Percentiles rank a stretch among this genome's conserved stretches.
Evolutionary conservation across 2,113 vertebrate genomes (phyloP).

Genomic region (Emydocephalus ijimae): DNA sequence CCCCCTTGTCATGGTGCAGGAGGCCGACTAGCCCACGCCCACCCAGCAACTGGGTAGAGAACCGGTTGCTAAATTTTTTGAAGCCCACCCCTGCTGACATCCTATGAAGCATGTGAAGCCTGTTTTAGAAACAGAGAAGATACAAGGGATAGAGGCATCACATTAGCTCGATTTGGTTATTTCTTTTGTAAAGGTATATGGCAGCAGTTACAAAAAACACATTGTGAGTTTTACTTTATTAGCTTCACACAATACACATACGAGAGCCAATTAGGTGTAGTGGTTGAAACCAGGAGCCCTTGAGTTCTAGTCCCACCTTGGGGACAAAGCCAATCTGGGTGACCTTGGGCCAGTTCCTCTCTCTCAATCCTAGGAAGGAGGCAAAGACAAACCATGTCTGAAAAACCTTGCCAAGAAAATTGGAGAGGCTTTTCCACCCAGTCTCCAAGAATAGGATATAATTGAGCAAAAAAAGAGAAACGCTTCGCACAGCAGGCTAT

Average conservation of each 20-base stretch:
- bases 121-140: not conserved
- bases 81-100: not conserved
- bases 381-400: not conserved
- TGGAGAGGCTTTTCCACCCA: not conserved
- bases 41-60: too few relatives aligned
- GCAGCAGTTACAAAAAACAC: not conserved
- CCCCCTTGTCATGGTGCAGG: too few relatives aligned
- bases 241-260: not conserved
- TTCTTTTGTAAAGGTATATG: not conserved
- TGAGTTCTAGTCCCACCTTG: not conserved
- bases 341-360: not conserved
- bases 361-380: not conserved
- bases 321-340: not conserved
- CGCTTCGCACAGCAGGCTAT: not conserved
- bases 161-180: not conserved
- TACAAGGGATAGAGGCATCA: not conserved
- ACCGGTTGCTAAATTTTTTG: too few relatives aligned
- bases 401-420: not conserved
- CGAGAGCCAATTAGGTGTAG: not conserved
- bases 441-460: not conserved
- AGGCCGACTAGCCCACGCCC: too few relatives aligned
- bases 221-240: not conserved
- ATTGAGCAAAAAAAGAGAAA: not conserved
- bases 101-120: rapidly evolving
- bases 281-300: not conserved